Evolutionary conservation across 2,797 vertebrate genomes (phyloP).

Genomic region (Anas capensis): DNA sequence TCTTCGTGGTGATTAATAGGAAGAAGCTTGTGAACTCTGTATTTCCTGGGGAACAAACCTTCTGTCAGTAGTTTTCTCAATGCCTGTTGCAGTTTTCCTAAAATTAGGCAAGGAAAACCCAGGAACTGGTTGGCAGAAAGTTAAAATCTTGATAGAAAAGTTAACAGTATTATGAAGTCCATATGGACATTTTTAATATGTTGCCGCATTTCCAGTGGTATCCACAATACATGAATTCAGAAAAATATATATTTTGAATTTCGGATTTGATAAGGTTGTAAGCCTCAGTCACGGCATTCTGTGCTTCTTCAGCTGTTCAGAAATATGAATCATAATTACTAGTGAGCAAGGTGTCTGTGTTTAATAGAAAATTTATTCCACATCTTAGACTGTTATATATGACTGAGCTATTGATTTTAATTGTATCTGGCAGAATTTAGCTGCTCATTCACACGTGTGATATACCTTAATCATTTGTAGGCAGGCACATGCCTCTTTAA

Average conservation of each 20-base stretch:
- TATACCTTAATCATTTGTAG: constrained; percentile 43
- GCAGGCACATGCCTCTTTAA: constrained; percentile 31
- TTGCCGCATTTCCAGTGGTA: not conserved
- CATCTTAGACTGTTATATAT: not conserved
- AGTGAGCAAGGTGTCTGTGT: not conserved
- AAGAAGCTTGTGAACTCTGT: not conserved
- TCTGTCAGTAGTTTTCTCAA: not conserved
- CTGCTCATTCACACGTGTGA: not conserved
- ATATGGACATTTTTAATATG: not conserved
- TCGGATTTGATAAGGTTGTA: not conserved
- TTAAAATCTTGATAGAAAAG: not conserved
- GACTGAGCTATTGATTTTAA: constrained; percentile 50
- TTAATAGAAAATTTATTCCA: constrained; percentile 6
- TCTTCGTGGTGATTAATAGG: not conserved
- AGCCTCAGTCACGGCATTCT: not conserved
- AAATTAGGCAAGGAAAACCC: not conserved
- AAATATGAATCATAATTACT: not conserved
- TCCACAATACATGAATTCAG: not conserved
- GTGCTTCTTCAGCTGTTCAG: not conserved
- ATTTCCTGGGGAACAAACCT: not conserved
- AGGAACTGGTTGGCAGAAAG: not conserved
- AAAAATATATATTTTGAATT: not conserved
- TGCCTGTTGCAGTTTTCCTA: not conserved
- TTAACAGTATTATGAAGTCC: not conserved
- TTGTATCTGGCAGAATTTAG: constrained; percentile 55